Conservation (phyloP, 2,113 vertebrate genomes). For the human region DNA sequence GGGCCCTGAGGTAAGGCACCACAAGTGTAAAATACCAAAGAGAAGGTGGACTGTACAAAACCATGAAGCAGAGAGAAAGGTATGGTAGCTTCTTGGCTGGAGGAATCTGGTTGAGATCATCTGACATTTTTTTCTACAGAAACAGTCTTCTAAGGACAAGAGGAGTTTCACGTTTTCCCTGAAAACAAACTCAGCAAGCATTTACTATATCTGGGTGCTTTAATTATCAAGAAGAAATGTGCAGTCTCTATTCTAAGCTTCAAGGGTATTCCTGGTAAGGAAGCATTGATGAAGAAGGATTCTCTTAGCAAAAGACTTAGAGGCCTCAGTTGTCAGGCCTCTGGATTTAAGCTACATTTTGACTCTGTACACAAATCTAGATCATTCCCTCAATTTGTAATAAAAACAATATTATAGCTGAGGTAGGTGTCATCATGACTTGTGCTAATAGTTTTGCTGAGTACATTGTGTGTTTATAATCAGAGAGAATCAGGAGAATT, state of each 20-base stretch:
- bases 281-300: fast-evolving
- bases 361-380: neutral
- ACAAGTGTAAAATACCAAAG: neutral
- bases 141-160: neutral
- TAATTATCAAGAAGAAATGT: neutral
- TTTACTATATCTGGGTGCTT: neutral
- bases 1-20: neutral
- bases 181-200: neutral
- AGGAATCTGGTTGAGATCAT: neutral
- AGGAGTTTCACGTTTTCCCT: neutral
- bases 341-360: neutral
- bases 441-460: neutral
- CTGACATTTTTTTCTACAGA: neutral
- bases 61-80: neutral
- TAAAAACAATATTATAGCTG: neutral
- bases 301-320: neutral
- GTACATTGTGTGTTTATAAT: neutral
- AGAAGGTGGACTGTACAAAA: neutral
- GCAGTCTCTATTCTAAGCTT: neutral
- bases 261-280: neutral
- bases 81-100: neutral
- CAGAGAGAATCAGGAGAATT: neutral
- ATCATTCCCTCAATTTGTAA: neutral
- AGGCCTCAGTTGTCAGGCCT: neutral
- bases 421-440: neutral